Base-by-base conservation (phyloP, 2,888 invertebrate species). In the Microplitis manilae region DNA sequence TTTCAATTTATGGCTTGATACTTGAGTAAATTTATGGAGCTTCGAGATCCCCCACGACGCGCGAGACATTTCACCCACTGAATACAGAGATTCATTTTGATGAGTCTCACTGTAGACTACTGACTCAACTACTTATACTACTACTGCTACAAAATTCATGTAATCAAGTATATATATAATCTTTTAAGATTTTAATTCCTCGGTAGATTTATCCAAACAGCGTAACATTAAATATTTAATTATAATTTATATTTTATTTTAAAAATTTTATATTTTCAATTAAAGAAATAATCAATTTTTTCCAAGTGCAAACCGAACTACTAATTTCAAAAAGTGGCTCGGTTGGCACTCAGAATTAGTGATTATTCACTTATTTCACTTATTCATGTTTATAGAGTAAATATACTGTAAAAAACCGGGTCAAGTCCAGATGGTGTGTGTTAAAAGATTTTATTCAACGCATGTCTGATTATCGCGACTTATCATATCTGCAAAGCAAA, bases 1-100 rank as follows among this genome's bases (percentile, higher is more conserved):
- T 86, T 86, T 85, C 85, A 86, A 86, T 87, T 86, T 86, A 86
- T 86, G 79, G 82, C 79, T 82, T 83, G 83, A 85, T 85, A 86
- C 85, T 84, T 80, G 69, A 81, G 67, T 79, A 79, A 87, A 86
- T 86, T 86, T 87, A 87, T 83, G 84, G 81, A 77, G 75, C 80
- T 77, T 30, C 76, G 79, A 65, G 79, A 81, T 83, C 77, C 78
- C 78, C 79, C 78, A 71, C 75, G 79, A 77, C 13, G 79, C 76
- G 83, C 80, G 81, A 82, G 83, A 82, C 84, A 84, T 82, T 83
- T 81, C 77, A 79, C n/a, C 75, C 69, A 60, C 70, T 73, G 73
- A 64, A 73, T 73, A 50, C 65, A 65, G 73, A 64, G 73, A 73
- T 73, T 73, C 73, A 64, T 65, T 73, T 65, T 65, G 64, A 50